Conservation (phyloP, 2,113 vertebrate genomes). For the Vidua macroura region DNA sequence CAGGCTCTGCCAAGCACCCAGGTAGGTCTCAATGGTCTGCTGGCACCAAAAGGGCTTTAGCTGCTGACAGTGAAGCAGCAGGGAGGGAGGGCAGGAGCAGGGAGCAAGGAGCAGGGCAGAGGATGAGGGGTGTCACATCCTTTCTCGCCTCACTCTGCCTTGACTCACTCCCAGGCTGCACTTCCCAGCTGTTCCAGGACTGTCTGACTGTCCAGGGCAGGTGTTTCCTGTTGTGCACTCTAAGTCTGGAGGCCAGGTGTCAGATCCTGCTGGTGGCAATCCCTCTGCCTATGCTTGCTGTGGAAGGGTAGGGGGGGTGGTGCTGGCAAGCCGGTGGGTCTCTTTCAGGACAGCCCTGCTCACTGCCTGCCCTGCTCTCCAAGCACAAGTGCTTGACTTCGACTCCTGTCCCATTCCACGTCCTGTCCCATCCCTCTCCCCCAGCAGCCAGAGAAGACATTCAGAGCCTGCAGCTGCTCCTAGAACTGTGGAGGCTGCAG, state of each 20-base stretch:
- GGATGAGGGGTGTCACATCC: background rate
- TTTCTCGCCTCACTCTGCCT: background rate
- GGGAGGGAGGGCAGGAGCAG: background rate
- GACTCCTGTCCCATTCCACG: background rate
- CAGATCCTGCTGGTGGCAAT: background rate
- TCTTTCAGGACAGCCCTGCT: background rate
- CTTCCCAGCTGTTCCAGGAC: background rate
- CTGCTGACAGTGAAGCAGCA: accelerated
- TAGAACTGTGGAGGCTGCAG: background rate
- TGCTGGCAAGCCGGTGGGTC: accelerated
- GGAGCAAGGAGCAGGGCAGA: background rate
- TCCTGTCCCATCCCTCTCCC: background rate
- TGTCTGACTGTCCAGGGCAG: background rate
- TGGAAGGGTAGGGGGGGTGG: background rate
- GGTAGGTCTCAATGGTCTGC: slow-evolving; percentile 38
- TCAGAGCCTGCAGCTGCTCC: background rate
- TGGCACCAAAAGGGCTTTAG: background rate
- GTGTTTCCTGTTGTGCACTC: background rate
- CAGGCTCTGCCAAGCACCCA: background rate
- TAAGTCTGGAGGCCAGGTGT: background rate
- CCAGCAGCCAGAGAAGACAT: background rate
- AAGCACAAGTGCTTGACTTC: background rate
- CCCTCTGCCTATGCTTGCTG: background rate
- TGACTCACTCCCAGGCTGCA: background rate
- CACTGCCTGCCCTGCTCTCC: background rate